Base-by-base conservation (phyloP, 2,797 vertebrate genomes). In the Lacerta bilineata region DNA sequence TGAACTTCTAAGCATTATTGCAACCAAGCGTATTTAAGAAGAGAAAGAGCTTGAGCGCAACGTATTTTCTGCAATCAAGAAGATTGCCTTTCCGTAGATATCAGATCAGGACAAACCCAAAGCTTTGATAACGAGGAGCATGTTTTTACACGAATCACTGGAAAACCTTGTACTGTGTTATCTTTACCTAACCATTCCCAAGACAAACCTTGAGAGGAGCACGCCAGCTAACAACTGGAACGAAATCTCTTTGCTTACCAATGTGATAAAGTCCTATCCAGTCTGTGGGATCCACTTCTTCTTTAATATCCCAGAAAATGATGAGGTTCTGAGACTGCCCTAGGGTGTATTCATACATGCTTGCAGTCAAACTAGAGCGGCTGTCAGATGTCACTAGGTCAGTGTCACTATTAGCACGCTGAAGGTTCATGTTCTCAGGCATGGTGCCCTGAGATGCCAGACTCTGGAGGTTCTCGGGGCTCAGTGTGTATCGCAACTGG, bases 201-300 rank as follows among this genome's bases (percentile, higher is more conserved):
- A 89, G 10, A 90, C 78, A 1, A 29, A 0, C 0, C 0, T 23
- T 0, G 20, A 83, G 46, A 79, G 87, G 85, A 92, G 29, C 86
- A 89, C 89, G 85, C 2, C 29, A 92, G 87, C 25, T 89, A 79
- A 74, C 10, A 85, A 92, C 75, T 80, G 1, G 64, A 66, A 61
- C 59, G 15, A 3, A 8, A 3, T 0, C 10, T 90, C 77, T 39
- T 55, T 43, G 93, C 97, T 98, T 93, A 99, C 99, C 99, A 88
- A 99, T 99, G 88, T 99, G 98, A 96, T 99, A 99, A 46, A 99
- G 98, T 59, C 99, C 99, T 66, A 99, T 99, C 99, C 99, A 99
- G 94, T 99, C 99, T 0, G 98, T 99, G 1, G 99, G 98, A 64
- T 99, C 99, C 93, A 99, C 99, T 93, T 99, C 99, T 96, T 99